Evolutionary conservation across 2,888 invertebrate genomes (phyloP).

Genomic region (Cheiracanthium punctorium): DNA sequence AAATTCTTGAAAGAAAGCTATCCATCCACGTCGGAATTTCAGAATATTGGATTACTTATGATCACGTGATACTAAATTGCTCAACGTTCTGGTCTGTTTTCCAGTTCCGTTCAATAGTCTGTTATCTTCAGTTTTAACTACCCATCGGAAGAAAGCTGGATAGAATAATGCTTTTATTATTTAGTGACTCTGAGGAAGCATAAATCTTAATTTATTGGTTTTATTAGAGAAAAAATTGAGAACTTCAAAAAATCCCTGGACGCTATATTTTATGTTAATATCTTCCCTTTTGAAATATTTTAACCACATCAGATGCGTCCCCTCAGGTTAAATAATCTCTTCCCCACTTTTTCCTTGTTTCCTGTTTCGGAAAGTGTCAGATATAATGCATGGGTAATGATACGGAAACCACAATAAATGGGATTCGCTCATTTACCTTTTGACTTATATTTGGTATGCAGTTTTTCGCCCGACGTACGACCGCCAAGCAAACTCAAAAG

Average conservation of each 20-base stretch:
- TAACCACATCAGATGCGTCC: background rate
- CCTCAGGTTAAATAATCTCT: background rate
- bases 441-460: background rate
- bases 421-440: background rate
- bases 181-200: background rate
- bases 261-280: background rate
- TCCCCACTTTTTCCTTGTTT: background rate
- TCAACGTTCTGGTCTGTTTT: no score
- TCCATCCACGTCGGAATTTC: no score
- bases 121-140: no score
- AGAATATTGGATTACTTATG: no score
- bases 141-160: no score
- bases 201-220: background rate
- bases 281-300: background rate
- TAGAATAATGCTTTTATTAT: no score
- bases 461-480: background rate
- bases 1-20: no score
- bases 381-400: conserved; percentile 4
- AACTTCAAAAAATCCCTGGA: background rate
- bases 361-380: background rate
- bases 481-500: no score
- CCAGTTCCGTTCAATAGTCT: no score
- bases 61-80: no score
- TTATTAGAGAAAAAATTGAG: background rate
- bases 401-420: background rate